phyloP scores from a whole-genome alignment of 2,113 vertebrate species.

The Arizona elegans region DNA sequence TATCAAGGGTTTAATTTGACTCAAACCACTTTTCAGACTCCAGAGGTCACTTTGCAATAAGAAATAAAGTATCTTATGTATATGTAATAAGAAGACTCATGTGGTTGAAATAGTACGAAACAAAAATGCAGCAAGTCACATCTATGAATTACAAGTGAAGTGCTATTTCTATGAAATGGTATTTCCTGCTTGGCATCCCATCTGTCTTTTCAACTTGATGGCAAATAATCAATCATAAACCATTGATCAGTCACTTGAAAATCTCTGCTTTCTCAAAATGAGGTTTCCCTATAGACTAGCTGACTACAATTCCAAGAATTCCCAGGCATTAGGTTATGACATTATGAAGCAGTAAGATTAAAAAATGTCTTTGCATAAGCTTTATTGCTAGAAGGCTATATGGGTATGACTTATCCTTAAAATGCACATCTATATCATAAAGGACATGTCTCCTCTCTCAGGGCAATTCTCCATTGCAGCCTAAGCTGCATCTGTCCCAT shows the following conservation, averaged over 20 bases:
- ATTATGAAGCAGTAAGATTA: background rate
- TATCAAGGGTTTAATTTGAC: slow-evolving; percentile 66
- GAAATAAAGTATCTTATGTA: slow-evolving; percentile 69
- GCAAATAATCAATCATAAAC: background rate
- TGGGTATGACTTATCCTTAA: background rate
- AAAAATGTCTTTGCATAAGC: background rate
- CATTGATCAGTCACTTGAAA: background rate
- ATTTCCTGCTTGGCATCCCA: slow-evolving; percentile 25
- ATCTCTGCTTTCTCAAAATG: background rate
- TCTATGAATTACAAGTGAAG: slow-evolving; percentile 56
- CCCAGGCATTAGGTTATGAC: background rate
- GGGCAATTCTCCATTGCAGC: background rate
- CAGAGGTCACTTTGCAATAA: slow-evolving; percentile 70
- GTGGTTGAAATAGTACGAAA: slow-evolving; percentile 61
- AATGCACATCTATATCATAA: background rate
- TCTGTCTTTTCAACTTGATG: background rate
- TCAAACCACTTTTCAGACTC: slow-evolving; percentile 64
- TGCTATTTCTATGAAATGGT: slow-evolving; percentile 35
- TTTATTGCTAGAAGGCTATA: background rate
- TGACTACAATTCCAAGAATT: background rate
- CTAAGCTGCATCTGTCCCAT: background rate
- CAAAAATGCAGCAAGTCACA: slow-evolving; percentile 58
- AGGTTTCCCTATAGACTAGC: background rate
- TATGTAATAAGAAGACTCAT: slow-evolving; percentile 61
- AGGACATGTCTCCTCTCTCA: background rate